Evolutionary conservation across 2,797 vertebrate genomes (phyloP), one percentile per base, ranked within the genome.

Genomic region (Coregonus sp.): DNA sequence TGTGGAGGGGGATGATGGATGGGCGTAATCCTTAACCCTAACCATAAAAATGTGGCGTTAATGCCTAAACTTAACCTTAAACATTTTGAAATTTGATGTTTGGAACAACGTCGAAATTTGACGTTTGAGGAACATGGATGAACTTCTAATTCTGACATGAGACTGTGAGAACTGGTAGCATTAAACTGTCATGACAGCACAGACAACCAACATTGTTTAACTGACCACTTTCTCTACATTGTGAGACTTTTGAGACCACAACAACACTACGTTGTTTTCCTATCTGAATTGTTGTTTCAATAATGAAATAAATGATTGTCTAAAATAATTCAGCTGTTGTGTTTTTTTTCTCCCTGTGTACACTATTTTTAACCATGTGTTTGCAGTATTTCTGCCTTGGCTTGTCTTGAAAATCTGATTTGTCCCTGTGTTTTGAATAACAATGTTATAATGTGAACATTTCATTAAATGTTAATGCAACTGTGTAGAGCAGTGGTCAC

Each of bases 291-390:
- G 31, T 31, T 3, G 2, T n/a, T 73, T 7, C 9, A 54, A 66
- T n/a, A 63, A 40, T 68, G 16, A 75, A 77, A 74, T 75, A 79
- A 77, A 84, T 33, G 31, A 14, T 37, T 47, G 40, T 31, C 6
- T 14, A 40, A 75, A 70, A 70, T 67, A 52, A 54, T 31, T 54
- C 25, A 72, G n/a, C 9, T 70, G 37, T 40, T 65, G 14, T 65
- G 37, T 59, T 65, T 40, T 74, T 65, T 50, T 12, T 5, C 5
- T 50, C 20, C 9, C 33, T 63, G 16, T 12, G 59, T 16, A 6
- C 33, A 59, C 35, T 63, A 18, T 73, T 72, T 40, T 5, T 56
- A n/a, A 35, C 4, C 33, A 37, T 37, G 31, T 47, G 20, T 15
- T 29, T 47, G 4, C 29, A 0, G 20, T 12, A 47, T 61, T n/a